Percentiles rank a stretch among this genome's conserved stretches.
phyloP scores from a whole-genome alignment of 2,113 vertebrate species.

The Capricornis sumatraensis region DNA sequence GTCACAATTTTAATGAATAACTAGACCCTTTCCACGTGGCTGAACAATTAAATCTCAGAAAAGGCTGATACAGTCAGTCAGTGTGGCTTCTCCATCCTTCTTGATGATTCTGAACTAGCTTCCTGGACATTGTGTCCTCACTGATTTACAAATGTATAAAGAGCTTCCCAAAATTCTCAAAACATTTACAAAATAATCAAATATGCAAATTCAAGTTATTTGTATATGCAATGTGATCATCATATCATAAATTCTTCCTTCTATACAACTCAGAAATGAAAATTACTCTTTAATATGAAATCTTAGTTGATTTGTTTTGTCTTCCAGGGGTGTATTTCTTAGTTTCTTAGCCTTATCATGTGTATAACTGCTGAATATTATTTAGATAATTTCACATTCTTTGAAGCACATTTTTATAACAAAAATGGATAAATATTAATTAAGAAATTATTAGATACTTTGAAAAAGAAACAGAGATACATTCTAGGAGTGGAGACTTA shows the following conservation, averaged over 20 bases:
- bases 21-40: background rate
- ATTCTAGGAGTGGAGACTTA: background rate
- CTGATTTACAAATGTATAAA: background rate
- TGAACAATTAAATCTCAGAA: background rate
- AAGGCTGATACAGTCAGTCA: background rate
- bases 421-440: background rate
- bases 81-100: background rate
- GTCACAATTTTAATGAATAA: background rate
- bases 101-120: background rate
- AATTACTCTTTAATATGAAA: background rate
- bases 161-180: background rate
- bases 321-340: background rate
- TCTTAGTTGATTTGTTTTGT: background rate
- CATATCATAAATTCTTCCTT: background rate
- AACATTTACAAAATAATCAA: background rate
- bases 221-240: background rate
- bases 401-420: background rate
- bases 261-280: background rate
- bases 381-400: background rate
- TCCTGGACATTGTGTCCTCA: background rate
- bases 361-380: background rate
- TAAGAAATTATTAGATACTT: background rate
- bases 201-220: background rate
- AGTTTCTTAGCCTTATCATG: background rate
- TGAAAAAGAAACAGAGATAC: background rate